Evolutionary conservation across 2,113 vertebrate species (phyloP), one percentile per base, ranked within the genome.

Genomic region (Natator depressus): DNA sequence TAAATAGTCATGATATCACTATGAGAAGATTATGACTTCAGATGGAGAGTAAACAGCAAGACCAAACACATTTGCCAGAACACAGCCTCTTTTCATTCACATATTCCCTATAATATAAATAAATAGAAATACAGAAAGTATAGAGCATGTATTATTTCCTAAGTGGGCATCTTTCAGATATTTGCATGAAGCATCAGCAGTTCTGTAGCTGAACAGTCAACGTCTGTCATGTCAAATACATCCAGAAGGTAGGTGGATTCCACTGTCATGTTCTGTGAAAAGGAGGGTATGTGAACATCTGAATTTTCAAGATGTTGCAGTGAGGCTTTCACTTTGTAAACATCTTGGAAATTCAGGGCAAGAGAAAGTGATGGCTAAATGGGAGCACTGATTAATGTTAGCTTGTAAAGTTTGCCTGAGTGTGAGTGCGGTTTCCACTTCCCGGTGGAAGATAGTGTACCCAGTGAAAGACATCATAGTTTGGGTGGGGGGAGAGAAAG

Each of bases 221-320:
- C n/a, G 82, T 96, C 80, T 50, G 27, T 11, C n/a, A 11, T 82
- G 76, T 5, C 75, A 80, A 91, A 57, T 79, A 75, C 93, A 65
- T 91, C 82, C 42, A 50, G 82, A 86, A 93, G 92, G 94, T 87
- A 93, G 92, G 79, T 95, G 88, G 84, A 76, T 84, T 88, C 42
- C 4, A 79, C 57, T 59, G 80, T 93, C 93, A 75, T 87, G n/a
- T 79, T 93, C 46, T 53, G 19, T 85, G 76, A 54, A 95, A 90
- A 78, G 42, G 9, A 29, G 54, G 12, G 22, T 76, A n/a, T 17
- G 31, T 69, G 31, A n/a, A 69, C 35, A 69, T 69, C 31, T 69
- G 35, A 69, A 69, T 69, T n/a, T n/a, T 35, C 62, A 69, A n/a
- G 16, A 69, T 9, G 13, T 69, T 35, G 31, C 35, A 19, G 62